Base-by-base conservation (phyloP, 2,888 invertebrate genomes). In the Nycteola revayana region DNA sequence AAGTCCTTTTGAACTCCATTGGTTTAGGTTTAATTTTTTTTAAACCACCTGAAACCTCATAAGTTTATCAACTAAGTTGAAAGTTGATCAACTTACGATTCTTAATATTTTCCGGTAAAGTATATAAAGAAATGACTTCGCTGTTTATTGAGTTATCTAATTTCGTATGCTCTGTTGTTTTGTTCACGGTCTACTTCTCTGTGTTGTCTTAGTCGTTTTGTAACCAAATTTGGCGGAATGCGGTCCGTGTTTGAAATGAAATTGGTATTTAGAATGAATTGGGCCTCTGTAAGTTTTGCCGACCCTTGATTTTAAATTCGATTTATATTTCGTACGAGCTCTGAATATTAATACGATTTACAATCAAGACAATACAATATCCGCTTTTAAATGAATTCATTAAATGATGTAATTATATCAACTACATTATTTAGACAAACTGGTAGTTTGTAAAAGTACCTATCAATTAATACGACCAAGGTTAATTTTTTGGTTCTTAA, bases 111-210 rank as follows among this genome's bases (percentile, higher is more conserved):
- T n/a, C n/a, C n/a, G n/a, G n/a, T n/a, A n/a, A n/a, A n/a, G n/a
- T n/a, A n/a, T n/a, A n/a, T n/a, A n/a, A n/a, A n/a, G n/a, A n/a
- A n/a, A n/a, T n/a, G n/a, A n/a, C n/a, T n/a, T n/a, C n/a, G n/a
- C n/a, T n/a, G n/a, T n/a, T n/a, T n/a, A n/a, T 54, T 60, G 52
- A 21, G 21, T 21, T n/a, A 70, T 80, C 75, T 82, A 83, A 84
- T 84, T 87, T 77, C 75, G 82, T 82, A 84, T 84, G 85, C 82
- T 75, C 71, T 70, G 75, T 76, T 79, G 78, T 85, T 81, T 85
- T 84, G 83, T 84, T 80, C 73, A 77, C 76, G 82, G 80, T 84
- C 83, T 85, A 85, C 84, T 87, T 85, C 80, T 82, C 81, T 78
- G 82, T 83, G 81, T 85, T 83, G 83, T 84, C 81, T 81, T 78